Conservation (phyloP, 1,140 invertebrate genomes). For the Leptoteleia sp. region DNA sequence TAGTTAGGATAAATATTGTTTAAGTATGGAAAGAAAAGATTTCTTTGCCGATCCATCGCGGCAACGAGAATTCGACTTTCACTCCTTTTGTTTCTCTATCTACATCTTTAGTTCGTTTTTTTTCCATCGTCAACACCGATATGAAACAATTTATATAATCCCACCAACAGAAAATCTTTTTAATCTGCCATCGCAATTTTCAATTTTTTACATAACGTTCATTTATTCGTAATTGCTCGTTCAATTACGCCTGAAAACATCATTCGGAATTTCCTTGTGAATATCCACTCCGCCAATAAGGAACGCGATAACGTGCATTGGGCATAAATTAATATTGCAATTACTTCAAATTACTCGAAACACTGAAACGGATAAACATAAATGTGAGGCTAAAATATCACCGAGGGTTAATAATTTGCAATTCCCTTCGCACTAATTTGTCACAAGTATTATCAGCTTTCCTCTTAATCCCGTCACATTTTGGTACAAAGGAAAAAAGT, state of each 20-base stretch:
- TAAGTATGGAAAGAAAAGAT: conserved; percentile 47
- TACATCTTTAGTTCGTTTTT: conserved; percentile 35
- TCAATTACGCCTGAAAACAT: too few relatives aligned
- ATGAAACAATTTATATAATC: conserved; percentile 26
- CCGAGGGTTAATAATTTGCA: not conserved
- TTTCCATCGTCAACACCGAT: conserved; percentile 19
- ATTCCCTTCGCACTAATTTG: not conserved
- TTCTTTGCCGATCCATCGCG: conserved; percentile 35
- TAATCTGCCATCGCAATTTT: too few relatives aligned
- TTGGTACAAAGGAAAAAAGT: conserved; percentile 8
- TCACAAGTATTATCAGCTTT: conserved; percentile 12
- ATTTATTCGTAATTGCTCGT: too few relatives aligned
- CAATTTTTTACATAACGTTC: too few relatives aligned
- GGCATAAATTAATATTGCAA: too few relatives aligned
- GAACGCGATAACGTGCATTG: too few relatives aligned
- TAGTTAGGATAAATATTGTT: conserved; percentile 64
- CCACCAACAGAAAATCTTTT: not conserved
- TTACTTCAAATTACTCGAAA: too few relatives aligned
- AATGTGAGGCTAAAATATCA: too few relatives aligned
- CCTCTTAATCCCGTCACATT: conserved; percentile 17
- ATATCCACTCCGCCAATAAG: too few relatives aligned
- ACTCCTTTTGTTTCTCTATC: conserved; percentile 53
- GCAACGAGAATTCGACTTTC: conserved; percentile 39
- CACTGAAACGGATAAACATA: too few relatives aligned
- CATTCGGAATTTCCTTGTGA: too few relatives aligned